Base-by-base conservation (phyloP, 2,888 invertebrate species). In the Cinara cedri region DNA sequence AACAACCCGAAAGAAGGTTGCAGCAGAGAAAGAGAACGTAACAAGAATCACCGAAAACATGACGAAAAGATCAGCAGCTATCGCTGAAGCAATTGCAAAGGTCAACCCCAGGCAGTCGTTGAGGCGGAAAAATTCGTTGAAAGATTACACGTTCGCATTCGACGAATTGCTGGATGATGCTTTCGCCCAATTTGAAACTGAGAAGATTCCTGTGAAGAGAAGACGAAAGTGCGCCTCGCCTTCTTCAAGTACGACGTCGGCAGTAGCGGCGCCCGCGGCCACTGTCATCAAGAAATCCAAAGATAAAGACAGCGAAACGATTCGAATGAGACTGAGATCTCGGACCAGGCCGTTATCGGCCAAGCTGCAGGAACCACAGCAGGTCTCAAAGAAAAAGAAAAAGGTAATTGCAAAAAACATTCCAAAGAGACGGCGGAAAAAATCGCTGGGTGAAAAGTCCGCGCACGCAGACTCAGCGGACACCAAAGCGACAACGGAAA, bases 401-500 rank as follows among this genome's bases (percentile, higher is more conserved):
- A 14, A 46, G 85, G 82, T 65, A 83, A 84, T 72, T 75, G 60
- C 65, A 34, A 81, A 82, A 85, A 81, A 84, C 85, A 70, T 72
- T 60, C 81, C 71, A 13, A 75, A 78, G 60, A 78, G 74, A 8
- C 81, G 72, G 10, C 62, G 72, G 11, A 80, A 80, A 24, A 72
- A 72, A 21, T 72, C 72, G 54, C 44, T 72, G 14, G 80, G 71
- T 0, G 80, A 80, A 11, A 80, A 72, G 21, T 80, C 80, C 85
- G 91, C 91, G 49, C 91, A 91, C 91, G 49, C 91, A 84, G 92
- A n/a, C n/a, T n/a, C 92, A 84, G 89, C 90, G 9, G n/a, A 2
- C 51, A 10, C 21, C 0, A 42, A 3, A 9, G 9, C 46, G 10
- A 63, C 74, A 0, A n/a, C 51, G n/a, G 51, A 72, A 0, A 92